Evolutionary conservation across 2,888 invertebrate genomes (phyloP).

Genomic region (Metalampra italica): DNA sequence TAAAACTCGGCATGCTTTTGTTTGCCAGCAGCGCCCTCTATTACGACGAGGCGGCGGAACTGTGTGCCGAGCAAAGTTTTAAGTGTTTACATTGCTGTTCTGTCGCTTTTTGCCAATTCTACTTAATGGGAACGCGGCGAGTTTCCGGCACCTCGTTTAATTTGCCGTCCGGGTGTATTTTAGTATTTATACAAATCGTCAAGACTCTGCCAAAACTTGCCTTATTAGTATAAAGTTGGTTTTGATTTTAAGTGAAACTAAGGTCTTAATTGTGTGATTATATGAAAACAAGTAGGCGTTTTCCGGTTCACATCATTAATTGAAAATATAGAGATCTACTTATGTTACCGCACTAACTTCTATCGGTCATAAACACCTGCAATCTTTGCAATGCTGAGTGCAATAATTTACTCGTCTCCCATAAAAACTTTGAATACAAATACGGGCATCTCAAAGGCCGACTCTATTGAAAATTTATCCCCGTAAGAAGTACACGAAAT

Average conservation of each 20-base stretch:
- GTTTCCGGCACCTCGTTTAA: slow-evolving; percentile 64
- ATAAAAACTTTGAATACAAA: too few species aligned
- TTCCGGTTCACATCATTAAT: too few species aligned
- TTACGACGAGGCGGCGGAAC: slow-evolving; percentile 49
- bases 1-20: slow-evolving; percentile 63
- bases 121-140: slow-evolving; percentile 64
- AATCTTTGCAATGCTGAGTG: too few species aligned
- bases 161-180: slow-evolving; percentile 49
- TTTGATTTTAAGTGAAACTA: slow-evolving; percentile 2
- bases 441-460: too few species aligned
- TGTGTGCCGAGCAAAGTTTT: slow-evolving; percentile 63
- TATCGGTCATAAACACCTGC: too few species aligned
- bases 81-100: slow-evolving; percentile 75
- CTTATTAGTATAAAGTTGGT: slow-evolving; percentile 8
- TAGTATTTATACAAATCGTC: slow-evolving; percentile 57
- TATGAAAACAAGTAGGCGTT: too few species aligned
- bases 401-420: too few species aligned
- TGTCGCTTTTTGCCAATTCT: slow-evolving; percentile 73
- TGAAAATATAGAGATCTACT: too few species aligned
- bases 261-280: not conserved
- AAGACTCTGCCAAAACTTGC: slow-evolving; percentile 33
- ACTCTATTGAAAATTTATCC: too few species aligned
- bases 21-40: slow-evolving; percentile 67
- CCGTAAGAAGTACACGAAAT: too few species aligned
- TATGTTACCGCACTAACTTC: not conserved